Evolutionary conservation across 2,113 vertebrate genomes (phyloP).

Genomic region (Dasyurus viverrinus): DNA sequence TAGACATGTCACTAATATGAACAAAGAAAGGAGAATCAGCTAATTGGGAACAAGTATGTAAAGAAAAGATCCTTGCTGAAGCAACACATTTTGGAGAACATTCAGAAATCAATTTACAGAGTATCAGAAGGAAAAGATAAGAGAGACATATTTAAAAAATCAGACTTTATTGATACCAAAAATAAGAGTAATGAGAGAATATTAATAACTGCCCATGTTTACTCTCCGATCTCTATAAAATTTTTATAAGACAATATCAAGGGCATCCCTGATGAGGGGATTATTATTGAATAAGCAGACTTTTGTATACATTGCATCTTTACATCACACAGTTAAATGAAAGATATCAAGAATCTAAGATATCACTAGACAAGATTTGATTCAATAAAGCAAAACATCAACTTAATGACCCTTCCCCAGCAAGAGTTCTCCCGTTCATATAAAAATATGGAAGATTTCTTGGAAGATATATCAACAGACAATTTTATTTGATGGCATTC

Average conservation of each 20-base stretch:
- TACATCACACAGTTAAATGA: not conserved
- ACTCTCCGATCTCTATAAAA: not conserved
- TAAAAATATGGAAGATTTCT: not conserved
- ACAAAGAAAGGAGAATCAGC: not conserved
- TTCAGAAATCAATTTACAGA: not conserved
- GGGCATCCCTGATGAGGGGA: not conserved
- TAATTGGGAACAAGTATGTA: not conserved
- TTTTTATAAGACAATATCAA: not conserved
- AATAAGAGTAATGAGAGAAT: not conserved
- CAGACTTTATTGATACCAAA: not conserved
- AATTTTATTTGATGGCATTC: not conserved
- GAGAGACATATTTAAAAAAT: not conserved
- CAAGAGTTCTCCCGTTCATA: not conserved
- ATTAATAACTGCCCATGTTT: not conserved
- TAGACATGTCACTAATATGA: not conserved
- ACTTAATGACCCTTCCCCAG: not conserved
- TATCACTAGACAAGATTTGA: not conserved
- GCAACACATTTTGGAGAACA: not conserved
- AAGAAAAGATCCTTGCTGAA: not conserved
- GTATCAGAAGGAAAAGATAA: not conserved
- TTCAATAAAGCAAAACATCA: not conserved
- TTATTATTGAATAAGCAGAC: not conserved
- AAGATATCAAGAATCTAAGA: not conserved
- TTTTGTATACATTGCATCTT: not conserved
- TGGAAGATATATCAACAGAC: not conserved